Percentiles rank a stretch among this genome's conserved stretches.
phyloP scores from a whole-genome alignment of 2,113 vertebrate species.

The Catharus minimus region DNA sequence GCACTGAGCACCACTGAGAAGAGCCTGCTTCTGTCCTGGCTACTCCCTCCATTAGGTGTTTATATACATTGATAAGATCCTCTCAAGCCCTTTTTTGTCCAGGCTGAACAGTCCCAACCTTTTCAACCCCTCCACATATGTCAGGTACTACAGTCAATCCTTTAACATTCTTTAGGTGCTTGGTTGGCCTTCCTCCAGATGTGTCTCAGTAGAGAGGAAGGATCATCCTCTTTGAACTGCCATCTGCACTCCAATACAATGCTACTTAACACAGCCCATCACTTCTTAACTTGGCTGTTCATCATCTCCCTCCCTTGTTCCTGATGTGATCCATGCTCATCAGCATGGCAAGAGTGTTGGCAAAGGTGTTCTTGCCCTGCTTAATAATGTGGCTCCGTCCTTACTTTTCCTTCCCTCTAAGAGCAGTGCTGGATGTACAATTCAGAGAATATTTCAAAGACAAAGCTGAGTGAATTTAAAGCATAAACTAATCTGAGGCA shows the following conservation, averaged over 20 bases:
- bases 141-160: neutral
- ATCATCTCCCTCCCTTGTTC: neutral
- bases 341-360: neutral
- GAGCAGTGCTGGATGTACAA: neutral
- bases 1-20: neutral
- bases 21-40: neutral
- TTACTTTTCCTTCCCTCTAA: neutral
- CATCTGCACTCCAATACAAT: rapidly evolving
- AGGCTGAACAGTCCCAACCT: neutral
- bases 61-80: neutral
- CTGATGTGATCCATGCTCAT: neutral
- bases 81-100: neutral
- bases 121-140: neutral
- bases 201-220: neutral
- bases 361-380: neutral
- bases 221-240: neutral
- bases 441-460: neutral
- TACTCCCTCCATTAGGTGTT: neutral
- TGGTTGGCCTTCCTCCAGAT: neutral
- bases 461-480: neutral
- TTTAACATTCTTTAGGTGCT: neutral
- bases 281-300: neutral
- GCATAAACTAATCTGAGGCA: neutral
- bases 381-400: neutral
- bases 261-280: neutral